Evolutionary conservation across 2,113 vertebrate species (phyloP).

Genomic region (human (Homo sapiens)): DNA sequence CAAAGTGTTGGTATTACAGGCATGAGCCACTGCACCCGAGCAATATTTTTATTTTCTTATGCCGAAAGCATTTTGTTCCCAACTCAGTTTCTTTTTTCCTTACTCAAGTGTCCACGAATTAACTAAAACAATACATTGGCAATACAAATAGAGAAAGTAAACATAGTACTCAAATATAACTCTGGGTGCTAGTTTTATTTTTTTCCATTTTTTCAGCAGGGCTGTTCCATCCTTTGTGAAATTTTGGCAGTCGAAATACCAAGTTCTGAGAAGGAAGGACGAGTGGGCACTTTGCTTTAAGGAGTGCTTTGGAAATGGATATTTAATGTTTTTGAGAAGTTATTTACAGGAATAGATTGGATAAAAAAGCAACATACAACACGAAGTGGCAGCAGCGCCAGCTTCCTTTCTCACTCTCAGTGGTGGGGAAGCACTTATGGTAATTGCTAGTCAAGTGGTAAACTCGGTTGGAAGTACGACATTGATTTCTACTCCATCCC

Average conservation of each 20-base stretch:
- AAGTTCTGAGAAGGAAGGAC: slow-evolving; percentile 51
- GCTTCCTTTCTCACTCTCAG: slow-evolving; percentile 68
- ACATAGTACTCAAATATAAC: neutral
- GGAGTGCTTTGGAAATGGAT: slow-evolving; percentile 73
- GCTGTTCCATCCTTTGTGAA: neutral
- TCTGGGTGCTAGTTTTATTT: neutral
- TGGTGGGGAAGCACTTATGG: slow-evolving; percentile 73
- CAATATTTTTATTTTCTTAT: neutral
- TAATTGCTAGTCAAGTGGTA: slow-evolving; percentile 80
- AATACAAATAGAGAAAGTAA: neutral
- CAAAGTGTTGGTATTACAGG: no score
- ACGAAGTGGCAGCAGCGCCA: slow-evolving; percentile 62
- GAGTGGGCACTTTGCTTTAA: slow-evolving; percentile 56
- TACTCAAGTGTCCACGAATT: neutral
- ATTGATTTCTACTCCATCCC: slow-evolving; percentile 15
- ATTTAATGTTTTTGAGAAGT: slow-evolving; percentile 71
- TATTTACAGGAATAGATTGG: slow-evolving; percentile 73
- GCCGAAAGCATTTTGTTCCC: neutral
- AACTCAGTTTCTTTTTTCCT: neutral
- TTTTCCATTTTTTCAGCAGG: neutral
- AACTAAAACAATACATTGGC: neutral
- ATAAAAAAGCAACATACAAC: slow-evolving; percentile 74
- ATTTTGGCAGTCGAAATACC: slow-evolving; percentile 42
- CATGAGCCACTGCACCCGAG: no score
- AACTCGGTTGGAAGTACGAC: slow-evolving; percentile 68